Conservation (phyloP, 2,888 invertebrate species). For the Parthenolecanium corni region DNA sequence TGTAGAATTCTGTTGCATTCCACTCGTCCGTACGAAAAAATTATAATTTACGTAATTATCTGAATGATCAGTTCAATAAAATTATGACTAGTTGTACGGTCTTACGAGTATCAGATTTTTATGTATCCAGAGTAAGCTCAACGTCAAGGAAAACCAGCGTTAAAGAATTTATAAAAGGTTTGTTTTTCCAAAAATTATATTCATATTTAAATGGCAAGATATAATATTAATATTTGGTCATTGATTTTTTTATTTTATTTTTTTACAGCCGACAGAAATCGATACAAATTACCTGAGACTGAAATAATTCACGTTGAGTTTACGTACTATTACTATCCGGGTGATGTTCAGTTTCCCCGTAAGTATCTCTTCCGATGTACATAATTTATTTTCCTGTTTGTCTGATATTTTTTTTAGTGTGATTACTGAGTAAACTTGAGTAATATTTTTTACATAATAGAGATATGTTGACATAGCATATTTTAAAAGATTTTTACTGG, state of each 20-base stretch:
- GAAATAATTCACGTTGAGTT: constrained; percentile 91
- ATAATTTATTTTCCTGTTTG: constrained; percentile 4
- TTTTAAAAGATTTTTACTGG: no score
- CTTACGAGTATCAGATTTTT: constrained; percentile 81
- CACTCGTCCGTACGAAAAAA: constrained; percentile 2
- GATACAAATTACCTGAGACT: constrained; percentile 77
- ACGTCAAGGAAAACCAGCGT: constrained; percentile 54
- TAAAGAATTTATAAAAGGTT: constrained; percentile 70
- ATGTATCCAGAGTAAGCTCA: constrained; percentile 64
- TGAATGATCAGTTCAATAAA: constrained; percentile 57
- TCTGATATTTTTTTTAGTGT: background rate
- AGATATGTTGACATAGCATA: background rate
- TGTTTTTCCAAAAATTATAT: constrained; percentile 33
- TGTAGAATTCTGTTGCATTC: constrained; percentile 12
- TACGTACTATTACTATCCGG: constrained; percentile 92
- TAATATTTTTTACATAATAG: background rate
- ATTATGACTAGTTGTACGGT: constrained; percentile 87
- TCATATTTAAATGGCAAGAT: background rate
- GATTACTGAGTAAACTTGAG: no score
- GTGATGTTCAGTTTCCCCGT: constrained; percentile 78
- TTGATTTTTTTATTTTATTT: constrained; percentile 34
- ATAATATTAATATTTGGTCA: constrained; percentile 22
- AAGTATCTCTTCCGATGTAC: constrained; percentile 40
- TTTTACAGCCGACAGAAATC: constrained; percentile 58
- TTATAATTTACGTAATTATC: constrained; percentile 20